Percentiles rank a stretch among this genome's conserved stretches.
These are phyloP conservation scores for Acrobasis repandana DNA, from an alignment of 2,888 invertebrate genomes.

Conservation along the genomic window DNA sequence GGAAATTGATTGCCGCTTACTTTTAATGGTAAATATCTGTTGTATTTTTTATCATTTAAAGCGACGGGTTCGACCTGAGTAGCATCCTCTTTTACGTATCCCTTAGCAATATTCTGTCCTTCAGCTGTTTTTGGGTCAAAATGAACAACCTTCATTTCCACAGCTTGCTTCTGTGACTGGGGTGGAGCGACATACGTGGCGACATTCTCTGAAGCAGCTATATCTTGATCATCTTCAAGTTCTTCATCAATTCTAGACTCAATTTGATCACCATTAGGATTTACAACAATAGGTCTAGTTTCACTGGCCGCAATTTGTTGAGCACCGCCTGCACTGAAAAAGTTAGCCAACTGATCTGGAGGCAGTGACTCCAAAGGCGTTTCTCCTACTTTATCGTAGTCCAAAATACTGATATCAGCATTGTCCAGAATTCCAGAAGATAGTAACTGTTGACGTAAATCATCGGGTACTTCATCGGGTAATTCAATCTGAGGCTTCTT, in stretches of 20 bases:
- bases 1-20: slow-evolving; percentile 93
- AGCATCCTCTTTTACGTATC: slow-evolving; percentile 88
- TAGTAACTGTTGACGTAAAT: slow-evolving; percentile 90
- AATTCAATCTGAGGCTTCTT: slow-evolving; percentile 82
- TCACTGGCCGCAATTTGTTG: slow-evolving; percentile 88
- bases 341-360: slow-evolving; percentile 93
- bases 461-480: slow-evolving; percentile 95
- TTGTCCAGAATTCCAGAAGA: slow-evolving; percentile 94
- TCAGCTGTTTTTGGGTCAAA: slow-evolving; percentile 89
- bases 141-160: slow-evolving; percentile 93
- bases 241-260: slow-evolving; percentile 74
- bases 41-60: slow-evolving; percentile 89
- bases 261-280: slow-evolving; percentile 84
- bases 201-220: slow-evolving; percentile 81
- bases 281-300: slow-evolving; percentile 86
- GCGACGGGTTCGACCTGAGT: slow-evolving; percentile 89
- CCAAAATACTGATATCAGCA: slow-evolving; percentile 93
- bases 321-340: slow-evolving; percentile 92
- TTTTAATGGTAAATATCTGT: slow-evolving; percentile 92
- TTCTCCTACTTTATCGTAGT: slow-evolving; percentile 94
- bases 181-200: slow-evolving; percentile 63
- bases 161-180: slow-evolving; percentile 76
- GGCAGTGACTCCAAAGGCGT: slow-evolving; percentile 92
- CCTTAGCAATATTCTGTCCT: slow-evolving; percentile 87
- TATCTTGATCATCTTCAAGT: slow-evolving; percentile 78